A percentile compares a stretch with the other conserved stretches of the same genome.
Evolutionary conservation across 2,113 vertebrate species (phyloP).

Genomic region (Taxidea taxus): DNA sequence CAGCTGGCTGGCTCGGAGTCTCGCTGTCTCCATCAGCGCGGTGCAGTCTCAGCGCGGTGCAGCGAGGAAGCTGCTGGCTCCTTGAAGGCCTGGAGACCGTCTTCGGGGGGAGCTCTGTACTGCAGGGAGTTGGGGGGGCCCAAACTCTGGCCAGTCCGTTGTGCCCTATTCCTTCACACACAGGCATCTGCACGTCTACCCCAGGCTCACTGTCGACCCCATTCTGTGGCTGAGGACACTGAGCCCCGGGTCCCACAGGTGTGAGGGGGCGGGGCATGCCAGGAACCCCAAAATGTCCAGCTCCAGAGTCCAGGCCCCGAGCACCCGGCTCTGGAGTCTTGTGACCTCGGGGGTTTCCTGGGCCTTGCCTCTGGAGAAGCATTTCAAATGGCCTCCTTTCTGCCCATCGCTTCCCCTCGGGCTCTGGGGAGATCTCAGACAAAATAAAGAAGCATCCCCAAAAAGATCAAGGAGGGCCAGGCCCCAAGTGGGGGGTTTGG

Average conservation of each 20-base stretch:
- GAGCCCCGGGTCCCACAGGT: not conserved
- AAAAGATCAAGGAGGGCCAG: not conserved
- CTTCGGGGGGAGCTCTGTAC: rapidly evolving
- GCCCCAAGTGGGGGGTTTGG: rapidly evolving
- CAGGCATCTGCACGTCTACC: rapidly evolving
- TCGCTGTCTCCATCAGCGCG: rapidly evolving
- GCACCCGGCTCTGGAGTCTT: rapidly evolving
- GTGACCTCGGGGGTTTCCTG: rapidly evolving
- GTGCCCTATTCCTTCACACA: rapidly evolving
- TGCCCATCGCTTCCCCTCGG: rapidly evolving
- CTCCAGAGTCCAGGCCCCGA: rapidly evolving
- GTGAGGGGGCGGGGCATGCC: not conserved
- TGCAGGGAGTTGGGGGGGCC: rapidly evolving
- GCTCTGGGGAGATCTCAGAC: not conserved
- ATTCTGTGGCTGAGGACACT: not conserved
- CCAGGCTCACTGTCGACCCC: too few relatives aligned
- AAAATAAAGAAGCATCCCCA: not conserved
- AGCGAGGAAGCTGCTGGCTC: rapidly evolving
- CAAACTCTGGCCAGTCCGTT: rapidly evolving
- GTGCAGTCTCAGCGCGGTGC: not conserved
- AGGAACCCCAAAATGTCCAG: not conserved
- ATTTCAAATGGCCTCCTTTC: not conserved
- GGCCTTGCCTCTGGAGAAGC: not conserved
- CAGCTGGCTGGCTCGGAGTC: rapidly evolving
- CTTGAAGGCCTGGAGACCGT: rapidly evolving